Conservation (phyloP, 1,140 invertebrate species). For the Copidosoma floridanum region DNA sequence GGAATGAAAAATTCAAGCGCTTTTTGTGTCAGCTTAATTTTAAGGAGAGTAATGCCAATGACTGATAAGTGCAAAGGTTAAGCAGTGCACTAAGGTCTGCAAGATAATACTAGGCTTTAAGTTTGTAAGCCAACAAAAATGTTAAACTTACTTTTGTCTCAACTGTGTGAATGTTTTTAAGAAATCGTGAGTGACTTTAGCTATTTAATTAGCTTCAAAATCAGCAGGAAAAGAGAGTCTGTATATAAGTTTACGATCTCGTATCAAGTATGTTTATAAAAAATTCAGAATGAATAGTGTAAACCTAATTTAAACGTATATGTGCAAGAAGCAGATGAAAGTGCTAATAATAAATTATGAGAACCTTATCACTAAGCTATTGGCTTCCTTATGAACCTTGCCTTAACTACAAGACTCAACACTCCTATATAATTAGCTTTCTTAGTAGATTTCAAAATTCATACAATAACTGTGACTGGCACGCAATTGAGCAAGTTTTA, state of each 20-base stretch:
- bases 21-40: no score
- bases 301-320: not conserved
- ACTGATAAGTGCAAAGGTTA: not conserved
- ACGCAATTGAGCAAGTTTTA: no score
- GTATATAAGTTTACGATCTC: not conserved
- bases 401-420: not conserved
- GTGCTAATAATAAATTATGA: no score
- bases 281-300: no score
- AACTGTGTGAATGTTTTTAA: not conserved
- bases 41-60: no score
- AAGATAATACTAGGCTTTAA: not conserved
- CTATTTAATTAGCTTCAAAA: no score
- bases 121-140: not conserved
- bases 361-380: no score
- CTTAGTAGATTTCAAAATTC: no score
- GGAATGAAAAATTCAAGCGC: no score
- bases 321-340: not conserved
- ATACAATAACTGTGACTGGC: no score
- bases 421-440: no score
- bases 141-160: not conserved
- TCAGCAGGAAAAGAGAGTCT: not conserved
- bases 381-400: not conserved
- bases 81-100: conserved; percentile 1
- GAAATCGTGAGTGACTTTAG: not conserved
- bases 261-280: not conserved